These are phyloP conservation scores for Heliornis fulica DNA, from an alignment of 2,113 vertebrate genomes.

Conservation along the genomic window DNA sequence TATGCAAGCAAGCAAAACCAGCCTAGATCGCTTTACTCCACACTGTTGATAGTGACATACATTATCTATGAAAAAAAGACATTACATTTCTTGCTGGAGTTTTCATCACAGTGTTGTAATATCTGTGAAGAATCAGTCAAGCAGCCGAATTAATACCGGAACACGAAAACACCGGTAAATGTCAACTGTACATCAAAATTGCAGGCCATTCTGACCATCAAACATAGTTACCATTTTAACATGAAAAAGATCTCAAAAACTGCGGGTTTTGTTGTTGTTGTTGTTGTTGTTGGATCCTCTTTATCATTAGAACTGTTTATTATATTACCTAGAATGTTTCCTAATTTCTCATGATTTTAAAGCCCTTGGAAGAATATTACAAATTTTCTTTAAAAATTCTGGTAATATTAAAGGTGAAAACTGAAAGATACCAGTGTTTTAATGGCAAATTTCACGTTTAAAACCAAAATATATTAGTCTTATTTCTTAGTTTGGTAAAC, in stretches of 20 bases:
- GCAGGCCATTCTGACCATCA: not conserved
- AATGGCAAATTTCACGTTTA: not conserved
- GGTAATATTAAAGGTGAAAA: not conserved
- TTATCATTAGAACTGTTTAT: not conserved
- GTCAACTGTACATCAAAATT: not conserved
- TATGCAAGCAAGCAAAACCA: conserved; percentile 35
- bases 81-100: not conserved
- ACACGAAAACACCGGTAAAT: not conserved
- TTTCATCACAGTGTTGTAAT: not conserved
- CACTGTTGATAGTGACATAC: not conserved
- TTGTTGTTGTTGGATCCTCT: not conserved
- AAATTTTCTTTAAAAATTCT: not conserved
- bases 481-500: not conserved
- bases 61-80: not conserved
- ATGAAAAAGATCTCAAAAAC: not conserved
- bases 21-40: not conserved
- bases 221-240: not conserved
- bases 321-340: not conserved
- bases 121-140: not conserved
- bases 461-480: not conserved
- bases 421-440: not conserved
- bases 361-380: not conserved
- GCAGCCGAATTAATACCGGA: not conserved
- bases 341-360: not conserved
- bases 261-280: not conserved